A percentile compares a stretch with the other conserved stretches of the same genome.
phyloP scores from a whole-genome alignment of 2,113 vertebrate genomes.

The Ifrita kowaldi region DNA sequence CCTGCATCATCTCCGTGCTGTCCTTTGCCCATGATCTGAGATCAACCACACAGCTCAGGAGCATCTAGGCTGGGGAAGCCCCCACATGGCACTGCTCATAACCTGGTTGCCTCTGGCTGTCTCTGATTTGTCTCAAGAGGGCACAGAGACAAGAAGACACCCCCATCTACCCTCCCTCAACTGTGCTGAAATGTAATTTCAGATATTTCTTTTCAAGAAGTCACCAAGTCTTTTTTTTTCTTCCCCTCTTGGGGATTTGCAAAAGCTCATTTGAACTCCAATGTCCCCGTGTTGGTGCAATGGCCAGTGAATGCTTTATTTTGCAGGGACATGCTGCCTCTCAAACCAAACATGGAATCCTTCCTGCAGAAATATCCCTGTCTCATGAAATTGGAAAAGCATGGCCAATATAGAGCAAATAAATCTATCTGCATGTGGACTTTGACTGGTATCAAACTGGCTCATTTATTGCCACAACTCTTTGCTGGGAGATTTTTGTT shows the following conservation, averaged over 20 bases:
- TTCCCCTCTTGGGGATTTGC: background rate
- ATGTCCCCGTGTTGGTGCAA: background rate
- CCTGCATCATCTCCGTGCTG: background rate
- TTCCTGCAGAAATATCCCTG: background rate
- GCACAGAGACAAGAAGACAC: background rate
- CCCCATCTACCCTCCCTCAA: accelerated
- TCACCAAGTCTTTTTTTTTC: background rate
- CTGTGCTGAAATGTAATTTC: background rate
- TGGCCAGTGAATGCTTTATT: background rate
- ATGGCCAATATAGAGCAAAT: slow-evolving; percentile 36
- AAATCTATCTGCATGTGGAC: slow-evolving; percentile 60
- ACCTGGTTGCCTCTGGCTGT: background rate
- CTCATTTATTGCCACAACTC: slow-evolving; percentile 66
- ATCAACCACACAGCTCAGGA: background rate
- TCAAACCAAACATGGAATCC: background rate
- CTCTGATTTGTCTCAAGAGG: background rate
- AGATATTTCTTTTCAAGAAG: background rate
- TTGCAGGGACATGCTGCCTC: background rate
- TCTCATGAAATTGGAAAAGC: slow-evolving; percentile 26
- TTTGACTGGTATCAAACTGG: slow-evolving; percentile 65
- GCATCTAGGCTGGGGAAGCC: background rate
- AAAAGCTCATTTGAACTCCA: background rate
- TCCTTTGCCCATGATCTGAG: background rate
- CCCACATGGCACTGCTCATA: background rate
- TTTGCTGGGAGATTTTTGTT: slow-evolving; percentile 67